Percentiles rank a stretch among this genome's conserved stretches.
Conservation (phyloP, 2,888 invertebrate genomes). For the Trichacis sp. region DNA sequence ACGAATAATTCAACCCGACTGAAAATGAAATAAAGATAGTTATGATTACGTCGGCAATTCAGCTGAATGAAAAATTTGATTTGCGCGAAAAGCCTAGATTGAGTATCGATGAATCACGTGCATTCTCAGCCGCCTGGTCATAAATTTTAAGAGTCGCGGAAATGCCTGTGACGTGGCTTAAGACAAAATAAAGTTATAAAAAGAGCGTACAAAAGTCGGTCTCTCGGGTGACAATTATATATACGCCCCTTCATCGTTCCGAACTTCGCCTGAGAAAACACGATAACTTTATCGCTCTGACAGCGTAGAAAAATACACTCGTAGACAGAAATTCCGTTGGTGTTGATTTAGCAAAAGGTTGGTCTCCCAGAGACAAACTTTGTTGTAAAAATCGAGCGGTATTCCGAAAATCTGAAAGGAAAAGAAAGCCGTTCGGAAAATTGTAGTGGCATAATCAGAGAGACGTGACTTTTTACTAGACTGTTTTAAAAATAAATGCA, state of each 20-base stretch:
- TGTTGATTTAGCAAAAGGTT: background rate
- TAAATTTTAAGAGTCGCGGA: conserved; percentile 34
- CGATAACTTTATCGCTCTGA: conserved; percentile 1
- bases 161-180: conserved; percentile 12
- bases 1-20: too few species aligned
- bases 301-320: background rate
- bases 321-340: background rate
- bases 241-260: background rate
- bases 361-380: too few species aligned
- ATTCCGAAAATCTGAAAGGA: too few species aligned
- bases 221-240: background rate
- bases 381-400: too few species aligned
- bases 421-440: too few species aligned
- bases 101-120: background rate
- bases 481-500: conserved; percentile 19
- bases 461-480: background rate
- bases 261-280: background rate
- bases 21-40: too few species aligned
- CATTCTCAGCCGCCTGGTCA: conserved; percentile 28
- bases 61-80: too few species aligned
- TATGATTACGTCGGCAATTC: too few species aligned
- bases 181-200: background rate
- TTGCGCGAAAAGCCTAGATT: too few species aligned
- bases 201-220: background rate
- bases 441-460: too few species aligned